Conservation (phyloP, 2,888 invertebrate species). For the Chromoteleia sp. region DNA sequence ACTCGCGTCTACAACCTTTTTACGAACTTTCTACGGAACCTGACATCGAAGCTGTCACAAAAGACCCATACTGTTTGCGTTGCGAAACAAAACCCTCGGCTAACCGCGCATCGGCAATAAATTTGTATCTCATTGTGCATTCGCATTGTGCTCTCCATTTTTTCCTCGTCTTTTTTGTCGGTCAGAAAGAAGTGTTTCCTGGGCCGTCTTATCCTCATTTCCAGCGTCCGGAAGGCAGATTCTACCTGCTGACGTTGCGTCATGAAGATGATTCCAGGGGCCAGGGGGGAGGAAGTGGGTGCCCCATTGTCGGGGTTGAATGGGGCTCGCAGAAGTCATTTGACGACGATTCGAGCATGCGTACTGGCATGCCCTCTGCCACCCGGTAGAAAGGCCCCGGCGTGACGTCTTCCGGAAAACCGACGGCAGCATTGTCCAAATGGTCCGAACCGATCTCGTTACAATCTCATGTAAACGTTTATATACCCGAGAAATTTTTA, state of each 20-base stretch:
- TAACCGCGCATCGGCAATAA: slow-evolving; percentile 43
- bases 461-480: slow-evolving; percentile 52
- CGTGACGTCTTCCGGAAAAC: slow-evolving; percentile 66
- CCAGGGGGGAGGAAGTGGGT: slow-evolving; percentile 53
- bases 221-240: slow-evolving; percentile 38
- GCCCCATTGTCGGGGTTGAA: slow-evolving; percentile 38
- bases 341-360: slow-evolving; percentile 30
- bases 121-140: slow-evolving; percentile 37
- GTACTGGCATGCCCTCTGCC: slow-evolving; percentile 22
- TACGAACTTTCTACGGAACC: slow-evolving; percentile 6
- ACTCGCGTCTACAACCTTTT: not conserved
- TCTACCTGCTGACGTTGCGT: slow-evolving; percentile 66
- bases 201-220: slow-evolving; percentile 25
- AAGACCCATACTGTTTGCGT: slow-evolving; percentile 20
- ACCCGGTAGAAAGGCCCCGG: slow-evolving; percentile 47
- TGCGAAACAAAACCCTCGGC: slow-evolving; percentile 36
- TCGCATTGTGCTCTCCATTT: slow-evolving; percentile 15
- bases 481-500: slow-evolving; percentile 52
- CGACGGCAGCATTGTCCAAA: slow-evolving; percentile 40
- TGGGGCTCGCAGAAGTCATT: slow-evolving; percentile 47
- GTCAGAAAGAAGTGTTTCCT: slow-evolving; percentile 28
- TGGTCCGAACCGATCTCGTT: slow-evolving; percentile 54
- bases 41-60: slow-evolving; percentile 2
- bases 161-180: slow-evolving; percentile 11
- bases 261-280: slow-evolving; percentile 36